These are phyloP conservation scores for Cathartes aura DNA, from an alignment of 2,113 vertebrate genomes.

Conservation along the genomic window DNA sequence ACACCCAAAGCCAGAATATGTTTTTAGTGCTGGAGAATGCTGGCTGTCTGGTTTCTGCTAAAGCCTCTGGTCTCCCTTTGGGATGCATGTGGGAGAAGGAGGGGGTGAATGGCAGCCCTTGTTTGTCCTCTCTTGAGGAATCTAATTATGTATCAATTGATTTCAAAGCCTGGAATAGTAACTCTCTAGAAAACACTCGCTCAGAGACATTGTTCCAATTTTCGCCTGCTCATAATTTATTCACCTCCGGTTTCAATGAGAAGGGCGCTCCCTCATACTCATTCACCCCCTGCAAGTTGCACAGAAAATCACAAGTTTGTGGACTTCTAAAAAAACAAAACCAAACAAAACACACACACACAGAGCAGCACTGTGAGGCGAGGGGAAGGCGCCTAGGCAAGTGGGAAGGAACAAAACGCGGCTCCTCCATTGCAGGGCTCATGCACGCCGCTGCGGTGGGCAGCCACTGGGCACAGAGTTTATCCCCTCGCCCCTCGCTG, in stretches of 20 bases:
- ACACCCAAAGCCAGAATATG: constrained; percentile 78
- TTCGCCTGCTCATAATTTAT: constrained; percentile 63
- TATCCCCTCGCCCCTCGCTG: not conserved
- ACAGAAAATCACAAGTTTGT: constrained; percentile 1
- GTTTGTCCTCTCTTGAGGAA: constrained; percentile 75
- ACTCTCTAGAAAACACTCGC: constrained; percentile 70
- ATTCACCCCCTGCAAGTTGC: not conserved
- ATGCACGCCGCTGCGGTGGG: accelerated
- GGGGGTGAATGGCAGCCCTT: constrained; percentile 73
- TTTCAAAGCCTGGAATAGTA: constrained; percentile 73
- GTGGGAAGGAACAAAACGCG: not conserved
- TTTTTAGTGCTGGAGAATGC: constrained; percentile 77
- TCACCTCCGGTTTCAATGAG: constrained; percentile 55
- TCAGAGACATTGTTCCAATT: constrained; percentile 63
- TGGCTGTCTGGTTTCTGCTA: constrained; percentile 74
- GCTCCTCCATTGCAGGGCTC: not conserved
- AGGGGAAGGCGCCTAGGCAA: not conserved
- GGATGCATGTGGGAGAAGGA: constrained; percentile 73
- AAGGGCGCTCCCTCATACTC: not conserved
- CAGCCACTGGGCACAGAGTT: not conserved
- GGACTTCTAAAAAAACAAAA: not conserved
- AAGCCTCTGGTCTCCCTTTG: constrained; percentile 66
- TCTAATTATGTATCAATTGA: constrained; percentile 79
- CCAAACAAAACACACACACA: not conserved
- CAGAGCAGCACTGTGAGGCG: not conserved